phyloP scores from a whole-genome alignment of 2,797 vertebrate species.

The Synaphobranchus kaupii region DNA sequence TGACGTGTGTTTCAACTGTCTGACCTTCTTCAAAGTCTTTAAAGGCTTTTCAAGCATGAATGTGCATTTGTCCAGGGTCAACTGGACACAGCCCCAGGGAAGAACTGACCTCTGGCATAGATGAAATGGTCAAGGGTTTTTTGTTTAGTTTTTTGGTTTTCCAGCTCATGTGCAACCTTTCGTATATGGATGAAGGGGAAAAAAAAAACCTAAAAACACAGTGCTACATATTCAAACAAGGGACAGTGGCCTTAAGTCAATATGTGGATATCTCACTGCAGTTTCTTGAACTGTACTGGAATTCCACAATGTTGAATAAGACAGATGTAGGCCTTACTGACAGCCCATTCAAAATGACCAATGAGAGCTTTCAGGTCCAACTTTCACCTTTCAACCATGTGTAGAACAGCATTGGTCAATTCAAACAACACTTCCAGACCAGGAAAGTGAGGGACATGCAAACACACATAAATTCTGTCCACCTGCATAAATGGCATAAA shows the following conservation, averaged over 20 bases:
- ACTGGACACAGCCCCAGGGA: neutral
- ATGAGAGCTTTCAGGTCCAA: neutral
- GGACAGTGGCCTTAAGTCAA: neutral
- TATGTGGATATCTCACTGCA: neutral
- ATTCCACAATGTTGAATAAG: neutral
- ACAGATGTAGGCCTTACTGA: neutral
- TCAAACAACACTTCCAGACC: neutral
- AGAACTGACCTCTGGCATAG: neutral
- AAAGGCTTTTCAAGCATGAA: neutral
- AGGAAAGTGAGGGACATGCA: neutral
- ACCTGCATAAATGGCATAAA: neutral
- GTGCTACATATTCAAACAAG: neutral
- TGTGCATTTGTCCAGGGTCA: neutral
- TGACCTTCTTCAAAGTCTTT: neutral
- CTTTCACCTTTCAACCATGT: neutral
- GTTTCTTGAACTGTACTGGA: neutral
- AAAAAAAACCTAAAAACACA: too few relatives aligned
- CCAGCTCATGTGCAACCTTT: neutral
- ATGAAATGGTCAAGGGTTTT: neutral
- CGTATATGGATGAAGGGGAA: neutral
- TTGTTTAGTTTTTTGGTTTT: neutral
- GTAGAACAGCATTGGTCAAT: neutral
- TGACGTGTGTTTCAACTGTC: neutral
- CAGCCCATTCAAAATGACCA: neutral
- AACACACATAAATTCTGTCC: neutral